Conservation (phyloP, 1,140 invertebrate species). For the Plectrocnemia conspersa region DNA sequence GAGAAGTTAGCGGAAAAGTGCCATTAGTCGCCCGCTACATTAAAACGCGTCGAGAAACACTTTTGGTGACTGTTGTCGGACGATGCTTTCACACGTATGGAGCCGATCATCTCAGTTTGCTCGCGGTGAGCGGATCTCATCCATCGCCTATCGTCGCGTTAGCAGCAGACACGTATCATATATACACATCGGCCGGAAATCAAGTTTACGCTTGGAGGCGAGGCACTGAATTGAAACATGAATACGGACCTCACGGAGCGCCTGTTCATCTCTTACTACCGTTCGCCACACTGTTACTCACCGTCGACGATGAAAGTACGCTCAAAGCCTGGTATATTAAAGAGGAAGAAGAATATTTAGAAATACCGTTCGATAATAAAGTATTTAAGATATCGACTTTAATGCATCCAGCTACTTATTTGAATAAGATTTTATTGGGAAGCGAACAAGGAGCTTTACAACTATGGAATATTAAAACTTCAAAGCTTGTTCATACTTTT, state of each 20-base stretch:
- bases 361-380: constrained; percentile 66
- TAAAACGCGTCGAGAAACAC: constrained; percentile 76
- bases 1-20: constrained; percentile 90
- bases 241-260: constrained; percentile 70
- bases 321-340: constrained; percentile 85
- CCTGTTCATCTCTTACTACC: constrained; percentile 77
- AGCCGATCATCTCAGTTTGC: constrained; percentile 72
- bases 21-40: constrained; percentile 83
- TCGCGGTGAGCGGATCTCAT: constrained; percentile 79
- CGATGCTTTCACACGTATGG: constrained; percentile 90
- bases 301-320: constrained; percentile 73
- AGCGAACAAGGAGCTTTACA: constrained; percentile 84
- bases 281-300: constrained; percentile 81
- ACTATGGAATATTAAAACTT: constrained; percentile 84
- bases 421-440: constrained; percentile 92
- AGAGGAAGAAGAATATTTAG: constrained; percentile 61
- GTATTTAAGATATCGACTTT: constrained; percentile 74
- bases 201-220: constrained; percentile 82
- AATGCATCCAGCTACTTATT: constrained; percentile 85
- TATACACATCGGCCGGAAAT: constrained; percentile 79
- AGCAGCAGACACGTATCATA: constrained; percentile 70
- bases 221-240: constrained; percentile 80
- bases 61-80: constrained; percentile 85
- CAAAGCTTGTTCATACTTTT: constrained; percentile 77
- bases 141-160: constrained; percentile 78